These are phyloP conservation scores for Silurus glanis DNA, from an alignment of 2,113 vertebrate genomes.

Conservation along the genomic window DNA sequence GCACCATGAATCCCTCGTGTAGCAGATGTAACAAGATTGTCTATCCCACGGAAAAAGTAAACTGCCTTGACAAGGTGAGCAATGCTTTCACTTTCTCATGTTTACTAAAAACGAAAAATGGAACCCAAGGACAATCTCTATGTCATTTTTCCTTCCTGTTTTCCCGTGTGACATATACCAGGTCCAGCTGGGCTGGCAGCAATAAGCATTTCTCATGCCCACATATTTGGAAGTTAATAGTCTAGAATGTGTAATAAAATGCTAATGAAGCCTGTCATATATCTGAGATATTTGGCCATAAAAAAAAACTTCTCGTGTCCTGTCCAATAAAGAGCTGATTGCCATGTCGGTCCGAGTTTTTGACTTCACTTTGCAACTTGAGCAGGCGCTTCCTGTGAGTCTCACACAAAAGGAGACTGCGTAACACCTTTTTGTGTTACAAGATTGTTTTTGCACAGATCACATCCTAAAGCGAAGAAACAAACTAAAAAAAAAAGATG, in stretches of 20 bases:
- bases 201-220: background rate
- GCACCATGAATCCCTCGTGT: slow-evolving; percentile 87
- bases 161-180: background rate
- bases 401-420: background rate
- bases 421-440: background rate
- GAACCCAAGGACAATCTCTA: background rate
- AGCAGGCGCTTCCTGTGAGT: slow-evolving; percentile 38
- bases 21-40: slow-evolving; percentile 92
- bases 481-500: background rate
- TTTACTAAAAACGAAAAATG: background rate
- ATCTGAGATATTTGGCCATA: background rate
- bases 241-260: background rate
- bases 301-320: background rate
- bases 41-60: slow-evolving; percentile 97
- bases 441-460: background rate
- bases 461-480: background rate
- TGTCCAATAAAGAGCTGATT: background rate
- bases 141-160: background rate
- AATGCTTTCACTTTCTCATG: background rate
- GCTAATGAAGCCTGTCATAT: background rate
- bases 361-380: slow-evolving; percentile 38
- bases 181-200: background rate
- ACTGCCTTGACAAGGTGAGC: slow-evolving; percentile 92
- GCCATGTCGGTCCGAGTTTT: slow-evolving; percentile 7
- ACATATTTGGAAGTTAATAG: background rate